These are phyloP conservation scores for Cebus imitator DNA, from an alignment of 2,113 vertebrate genomes.

Conservation along the genomic window DNA sequence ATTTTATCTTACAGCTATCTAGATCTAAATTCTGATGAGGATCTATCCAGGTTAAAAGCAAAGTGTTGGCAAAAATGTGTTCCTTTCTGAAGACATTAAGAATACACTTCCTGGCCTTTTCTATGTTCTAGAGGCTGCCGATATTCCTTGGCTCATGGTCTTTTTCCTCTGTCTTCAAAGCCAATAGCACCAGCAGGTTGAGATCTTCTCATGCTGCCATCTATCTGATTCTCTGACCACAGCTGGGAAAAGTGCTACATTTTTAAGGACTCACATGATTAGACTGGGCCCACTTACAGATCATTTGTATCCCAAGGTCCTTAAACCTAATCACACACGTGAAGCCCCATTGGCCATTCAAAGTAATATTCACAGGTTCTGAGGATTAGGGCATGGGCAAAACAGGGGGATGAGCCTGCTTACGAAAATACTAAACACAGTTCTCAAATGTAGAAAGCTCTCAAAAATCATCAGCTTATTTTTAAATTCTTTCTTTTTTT, in stretches of 20 bases:
- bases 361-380: background rate
- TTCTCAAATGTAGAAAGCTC: background rate
- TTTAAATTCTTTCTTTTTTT: background rate
- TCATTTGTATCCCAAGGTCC: background rate
- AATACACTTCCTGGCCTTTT: background rate
- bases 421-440: background rate
- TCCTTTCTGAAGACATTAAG: background rate
- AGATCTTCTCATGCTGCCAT: background rate
- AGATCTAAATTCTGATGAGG: background rate
- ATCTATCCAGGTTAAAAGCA: background rate
- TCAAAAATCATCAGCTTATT: background rate
- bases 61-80: background rate
- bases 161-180: background rate
- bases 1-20: background rate
- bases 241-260: background rate
- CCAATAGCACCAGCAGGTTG: background rate
- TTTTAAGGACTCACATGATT: background rate
- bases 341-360: background rate
- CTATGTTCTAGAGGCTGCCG: background rate
- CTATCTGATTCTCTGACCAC: background rate
- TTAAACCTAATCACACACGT: background rate
- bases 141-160: background rate
- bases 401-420: rapidly evolving
- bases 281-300: background rate
- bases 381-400: background rate